A percentile compares a stretch with the other conserved stretches of the same genome.
Conservation (phyloP, 2,888 invertebrate genomes). For the Cheilosia soror region DNA sequence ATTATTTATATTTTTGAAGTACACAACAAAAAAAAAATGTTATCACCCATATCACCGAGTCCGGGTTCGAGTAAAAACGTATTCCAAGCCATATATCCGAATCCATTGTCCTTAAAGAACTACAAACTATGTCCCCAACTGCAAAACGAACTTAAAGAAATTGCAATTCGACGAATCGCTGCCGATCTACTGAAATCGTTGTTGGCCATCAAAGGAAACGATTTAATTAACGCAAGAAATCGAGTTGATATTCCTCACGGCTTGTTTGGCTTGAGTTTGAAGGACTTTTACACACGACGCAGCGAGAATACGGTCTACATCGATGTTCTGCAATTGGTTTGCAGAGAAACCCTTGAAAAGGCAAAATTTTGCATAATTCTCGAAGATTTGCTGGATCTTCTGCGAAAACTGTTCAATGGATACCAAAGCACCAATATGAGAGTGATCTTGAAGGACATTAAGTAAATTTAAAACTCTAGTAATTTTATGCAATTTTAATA, state of each 20-base stretch:
- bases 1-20: too few species aligned
- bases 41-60: too few species aligned
- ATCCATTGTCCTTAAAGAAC: not conserved
- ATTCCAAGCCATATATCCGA: too few species aligned
- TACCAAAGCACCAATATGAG: not conserved
- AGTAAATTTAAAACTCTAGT: slow-evolving; percentile 1
- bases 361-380: slow-evolving; percentile 45
- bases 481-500: not conserved
- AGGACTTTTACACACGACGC: slow-evolving; percentile 5
- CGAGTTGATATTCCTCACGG: slow-evolving; percentile 28
- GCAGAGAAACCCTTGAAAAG: not conserved
- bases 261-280: slow-evolving; percentile 11
- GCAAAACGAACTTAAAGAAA: not conserved
- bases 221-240: slow-evolving; percentile 6
- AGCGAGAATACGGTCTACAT: not conserved
- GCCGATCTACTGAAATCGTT: not conserved
- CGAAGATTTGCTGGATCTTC: slow-evolving; percentile 26
- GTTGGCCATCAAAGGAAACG: not conserved
- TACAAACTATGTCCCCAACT: not conserved
- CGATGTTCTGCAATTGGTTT: slow-evolving; percentile 9
- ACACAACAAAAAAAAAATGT: too few species aligned
- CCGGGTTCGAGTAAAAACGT: too few species aligned
- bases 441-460: slow-evolving; percentile 18
- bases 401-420: not conserved
- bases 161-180: not conserved